These are phyloP conservation scores for Aviceda subcristata DNA, from an alignment of 2,113 vertebrate species.

Conservation along the genomic window DNA sequence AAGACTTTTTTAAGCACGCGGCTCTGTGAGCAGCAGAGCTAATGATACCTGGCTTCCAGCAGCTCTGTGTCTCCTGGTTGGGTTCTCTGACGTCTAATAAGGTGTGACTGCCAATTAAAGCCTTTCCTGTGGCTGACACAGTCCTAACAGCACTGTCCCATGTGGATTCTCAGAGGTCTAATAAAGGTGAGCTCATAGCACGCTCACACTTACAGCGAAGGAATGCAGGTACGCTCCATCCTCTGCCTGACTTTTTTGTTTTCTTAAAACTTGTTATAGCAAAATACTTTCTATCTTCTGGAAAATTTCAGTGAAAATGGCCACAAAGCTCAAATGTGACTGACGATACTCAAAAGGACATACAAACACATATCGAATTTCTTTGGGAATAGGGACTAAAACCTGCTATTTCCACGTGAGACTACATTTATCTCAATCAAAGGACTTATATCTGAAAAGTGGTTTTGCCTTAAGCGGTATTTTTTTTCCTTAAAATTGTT, in stretches of 20 bases:
- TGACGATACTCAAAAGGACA: neutral
- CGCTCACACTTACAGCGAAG: neutral
- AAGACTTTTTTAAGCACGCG: neutral
- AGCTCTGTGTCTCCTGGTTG: slow-evolving; percentile 37
- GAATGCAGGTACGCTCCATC: neutral
- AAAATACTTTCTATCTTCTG: neutral
- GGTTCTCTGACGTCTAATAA: slow-evolving; percentile 48
- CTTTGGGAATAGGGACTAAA: neutral
- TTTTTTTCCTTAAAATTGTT: neutral
- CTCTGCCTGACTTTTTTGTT: neutral
- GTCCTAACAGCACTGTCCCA: neutral
- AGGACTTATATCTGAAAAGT: neutral
- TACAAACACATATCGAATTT: neutral
- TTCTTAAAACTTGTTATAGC: neutral
- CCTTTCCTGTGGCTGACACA: slow-evolving; percentile 44
- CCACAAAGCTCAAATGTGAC: neutral
- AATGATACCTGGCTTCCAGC: slow-evolving; percentile 59
- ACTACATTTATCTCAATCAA: neutral
- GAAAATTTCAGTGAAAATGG: neutral
- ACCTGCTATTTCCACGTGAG: neutral
- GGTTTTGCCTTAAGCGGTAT: neutral
- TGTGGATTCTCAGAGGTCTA: slow-evolving; percentile 30
- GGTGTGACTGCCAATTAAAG: slow-evolving; percentile 63
- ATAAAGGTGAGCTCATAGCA: neutral
- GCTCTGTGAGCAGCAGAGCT: slow-evolving; percentile 26